These are phyloP conservation scores for Mystacornis crossleyi DNA, from an alignment of 2,113 vertebrate species.

Conservation along the genomic window DNA sequence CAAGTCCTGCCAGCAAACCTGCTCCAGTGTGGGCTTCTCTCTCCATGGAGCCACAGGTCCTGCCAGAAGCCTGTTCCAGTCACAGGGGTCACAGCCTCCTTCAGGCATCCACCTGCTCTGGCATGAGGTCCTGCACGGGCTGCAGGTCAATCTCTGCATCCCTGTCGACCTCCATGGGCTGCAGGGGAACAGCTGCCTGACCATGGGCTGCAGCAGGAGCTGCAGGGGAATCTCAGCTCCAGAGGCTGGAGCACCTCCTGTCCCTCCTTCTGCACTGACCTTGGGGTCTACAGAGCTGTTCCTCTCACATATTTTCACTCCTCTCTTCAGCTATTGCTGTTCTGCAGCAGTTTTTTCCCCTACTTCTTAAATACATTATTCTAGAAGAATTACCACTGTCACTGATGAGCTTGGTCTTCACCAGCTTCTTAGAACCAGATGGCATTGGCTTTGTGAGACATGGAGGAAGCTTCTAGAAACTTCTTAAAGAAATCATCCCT, in stretches of 20 bases:
- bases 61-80: not conserved
- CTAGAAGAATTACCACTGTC: not conserved
- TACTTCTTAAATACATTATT: not conserved
- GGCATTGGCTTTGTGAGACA: not conserved
- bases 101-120: not conserved
- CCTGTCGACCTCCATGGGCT: not conserved
- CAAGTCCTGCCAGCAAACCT: not conserved
- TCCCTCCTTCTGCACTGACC: not conserved
- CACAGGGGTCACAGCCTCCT: not conserved
- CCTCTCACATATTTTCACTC: not conserved
- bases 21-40: not conserved
- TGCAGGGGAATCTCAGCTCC: not conserved
- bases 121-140: not conserved
- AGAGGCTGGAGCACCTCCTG: not conserved
- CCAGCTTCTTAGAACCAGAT: not conserved
- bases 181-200: not conserved
- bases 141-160: not conserved
- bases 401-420: accelerated
- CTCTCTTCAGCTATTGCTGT: not conserved
- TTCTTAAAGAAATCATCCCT: not conserved
- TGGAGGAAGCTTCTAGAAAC: not conserved
- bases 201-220: not conserved
- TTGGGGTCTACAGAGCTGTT: not conserved
- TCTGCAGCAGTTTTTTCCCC: not conserved
- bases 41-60: not conserved